phyloP scores from a whole-genome alignment of 2,797 vertebrate species.

The Fratercula arctica region DNA sequence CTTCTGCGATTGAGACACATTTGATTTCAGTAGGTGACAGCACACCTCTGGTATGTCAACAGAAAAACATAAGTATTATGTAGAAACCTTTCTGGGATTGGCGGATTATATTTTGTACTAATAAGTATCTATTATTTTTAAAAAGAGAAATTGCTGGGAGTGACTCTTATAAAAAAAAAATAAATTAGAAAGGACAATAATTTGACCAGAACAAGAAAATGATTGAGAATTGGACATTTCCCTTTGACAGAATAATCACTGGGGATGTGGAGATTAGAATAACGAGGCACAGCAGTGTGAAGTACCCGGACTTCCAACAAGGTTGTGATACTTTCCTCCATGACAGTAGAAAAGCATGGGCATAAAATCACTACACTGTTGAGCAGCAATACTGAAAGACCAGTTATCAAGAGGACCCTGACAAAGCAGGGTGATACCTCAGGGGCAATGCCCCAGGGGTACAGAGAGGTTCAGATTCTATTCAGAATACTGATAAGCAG shows the following conservation, averaged over 20 bases:
- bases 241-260: background rate
- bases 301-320: background rate
- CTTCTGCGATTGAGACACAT: background rate
- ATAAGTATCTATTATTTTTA: background rate
- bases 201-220: background rate
- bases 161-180: background rate
- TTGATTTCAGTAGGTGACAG: background rate
- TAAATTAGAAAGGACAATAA: background rate
- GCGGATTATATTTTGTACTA: background rate
- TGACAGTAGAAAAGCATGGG: background rate
- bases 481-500: background rate
- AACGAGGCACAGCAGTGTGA: background rate
- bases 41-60: background rate
- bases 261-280: background rate
- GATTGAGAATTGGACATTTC: background rate
- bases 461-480: background rate
- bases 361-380: background rate
- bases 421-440: background rate
- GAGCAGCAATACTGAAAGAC: background rate
- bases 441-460: background rate
- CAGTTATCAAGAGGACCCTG: background rate
- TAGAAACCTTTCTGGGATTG: background rate
- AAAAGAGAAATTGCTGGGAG: background rate
- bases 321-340: background rate
- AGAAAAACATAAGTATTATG: background rate